phyloP scores from a whole-genome alignment of 1,140 invertebrate genomes.

The Belonocnema kinseyi region DNA sequence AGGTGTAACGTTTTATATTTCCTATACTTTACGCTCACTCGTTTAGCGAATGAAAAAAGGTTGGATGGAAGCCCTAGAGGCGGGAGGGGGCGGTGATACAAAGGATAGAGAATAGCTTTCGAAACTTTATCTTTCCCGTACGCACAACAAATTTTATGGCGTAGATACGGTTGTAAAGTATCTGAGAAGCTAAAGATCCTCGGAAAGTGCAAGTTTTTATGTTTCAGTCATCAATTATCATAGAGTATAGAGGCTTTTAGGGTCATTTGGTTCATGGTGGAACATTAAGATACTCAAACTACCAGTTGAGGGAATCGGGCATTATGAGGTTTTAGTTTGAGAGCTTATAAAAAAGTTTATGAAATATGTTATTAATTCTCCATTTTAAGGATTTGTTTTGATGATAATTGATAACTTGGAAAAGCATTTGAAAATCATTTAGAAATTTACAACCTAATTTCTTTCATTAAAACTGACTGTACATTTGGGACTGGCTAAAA shows the following conservation, averaged over 20 bases:
- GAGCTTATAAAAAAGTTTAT: slow-evolving; percentile 1
- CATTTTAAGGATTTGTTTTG: too few relatives aligned
- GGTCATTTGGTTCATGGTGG: not conserved
- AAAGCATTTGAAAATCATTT: too few relatives aligned
- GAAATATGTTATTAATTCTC: not conserved
- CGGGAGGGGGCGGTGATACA: not conserved
- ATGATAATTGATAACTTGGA: too few relatives aligned
- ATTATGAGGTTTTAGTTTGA: not conserved
- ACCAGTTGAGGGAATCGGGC: not conserved
- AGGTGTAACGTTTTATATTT: too few relatives aligned
- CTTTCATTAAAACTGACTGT: too few relatives aligned
- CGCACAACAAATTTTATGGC: slow-evolving; percentile 16
- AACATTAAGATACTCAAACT: not conserved
- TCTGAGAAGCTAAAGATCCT: not conserved
- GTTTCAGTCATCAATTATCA: not conserved
- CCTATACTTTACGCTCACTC: too few relatives aligned
- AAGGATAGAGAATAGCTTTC: slow-evolving; percentile 19
- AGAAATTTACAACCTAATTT: too few relatives aligned
- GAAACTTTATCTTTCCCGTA: slow-evolving; percentile 14
- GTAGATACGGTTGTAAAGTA: not conserved
- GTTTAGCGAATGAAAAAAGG: too few relatives aligned
- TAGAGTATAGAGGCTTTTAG: not conserved
- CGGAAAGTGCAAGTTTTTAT: not conserved
- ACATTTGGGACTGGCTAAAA: too few relatives aligned
- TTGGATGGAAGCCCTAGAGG: not conserved